Conservation (phyloP, 2,888 invertebrate genomes). For the Helleia helle region DNA sequence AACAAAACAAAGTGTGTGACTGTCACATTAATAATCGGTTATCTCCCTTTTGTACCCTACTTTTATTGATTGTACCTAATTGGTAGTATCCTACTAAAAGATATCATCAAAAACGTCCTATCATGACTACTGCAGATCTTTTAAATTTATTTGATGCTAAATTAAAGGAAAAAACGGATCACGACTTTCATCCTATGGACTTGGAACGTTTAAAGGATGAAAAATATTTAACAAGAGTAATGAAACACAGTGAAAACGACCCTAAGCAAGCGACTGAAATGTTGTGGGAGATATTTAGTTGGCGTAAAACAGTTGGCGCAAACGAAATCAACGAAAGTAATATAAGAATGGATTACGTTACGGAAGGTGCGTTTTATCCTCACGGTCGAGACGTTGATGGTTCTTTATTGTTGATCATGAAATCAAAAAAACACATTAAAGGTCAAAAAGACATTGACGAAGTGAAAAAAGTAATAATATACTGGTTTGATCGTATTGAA, state of each 20-base stretch:
- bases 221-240: slow-evolving; percentile 79
- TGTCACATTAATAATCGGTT: background rate
- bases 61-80: background rate
- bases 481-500: slow-evolving; percentile 88
- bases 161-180: slow-evolving; percentile 23
- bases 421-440: slow-evolving; percentile 86
- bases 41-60: background rate
- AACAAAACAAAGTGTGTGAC: no score
- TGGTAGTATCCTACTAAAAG: slow-evolving; percentile 10
- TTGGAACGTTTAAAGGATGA: slow-evolving; percentile 78
- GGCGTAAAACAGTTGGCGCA: slow-evolving; percentile 82
- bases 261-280: slow-evolving; percentile 77
- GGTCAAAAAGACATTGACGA: slow-evolving; percentile 83
- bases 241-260: slow-evolving; percentile 80
- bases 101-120: background rate
- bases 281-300: slow-evolving; percentile 83
- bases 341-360: slow-evolving; percentile 79
- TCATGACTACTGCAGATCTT: slow-evolving; percentile 26
- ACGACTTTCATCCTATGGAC: slow-evolving; percentile 75
- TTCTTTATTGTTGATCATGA: slow-evolving; percentile 83
- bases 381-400: slow-evolving; percentile 88
- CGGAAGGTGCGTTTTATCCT: slow-evolving; percentile 83
- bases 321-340: slow-evolving; percentile 81
- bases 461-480: slow-evolving; percentile 85
- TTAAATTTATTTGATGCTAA: slow-evolving; percentile 28